Evolutionary conservation across 2,113 vertebrate species (phyloP), one percentile per base, ranked within the genome.

Genomic region (Anarhynchus alexandrinus): DNA sequence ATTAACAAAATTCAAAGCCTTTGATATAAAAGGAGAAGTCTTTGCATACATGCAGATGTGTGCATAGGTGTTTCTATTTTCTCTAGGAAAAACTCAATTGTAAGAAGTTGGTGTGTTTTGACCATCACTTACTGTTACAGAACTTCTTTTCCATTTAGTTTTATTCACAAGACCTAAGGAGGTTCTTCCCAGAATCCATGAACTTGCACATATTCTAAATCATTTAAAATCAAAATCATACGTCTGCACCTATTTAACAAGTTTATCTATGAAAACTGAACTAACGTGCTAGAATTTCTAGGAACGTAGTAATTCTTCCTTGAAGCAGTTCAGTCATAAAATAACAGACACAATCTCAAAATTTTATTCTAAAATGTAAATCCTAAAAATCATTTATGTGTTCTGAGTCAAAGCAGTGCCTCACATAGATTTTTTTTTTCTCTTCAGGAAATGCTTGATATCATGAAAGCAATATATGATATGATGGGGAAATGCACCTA

Each of bases 401-500:
- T 62, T 83, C 64, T 64, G 38, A 40, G 6, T 85, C 32, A 58
- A 93, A 86, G 20, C 25, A 81, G 21, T 64, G n/a, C 67, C 57
- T 87, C 4, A 36, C 8, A 42, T 42, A 70, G 25, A 30, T 6
- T 57, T 1, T 12, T 82, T 69, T 93, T 82, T 73, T 52, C 38
- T 91, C 90, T 80, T 47, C 80, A 99, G 99, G 99, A 99, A 98
- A 99, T 99, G 99, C 98, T 99, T 47, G 99, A 99, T 94, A 99
- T 99, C 92, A 99, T 99, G 99, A 99, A 99, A 98, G 99, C 99
- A 86, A 99, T 99, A 96, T 99, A 99, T 9, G 99, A 99, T 93
- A 99, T 99, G 99, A 99, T 99, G 99, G 99, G 99, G 5, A 99
- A 99, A 95, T 99, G 99, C 92, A 99, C 99, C 49, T 99, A 99